These are phyloP conservation scores for Perdita meconis DNA, from an alignment of 2,888 invertebrate genomes.

Conservation along the genomic window DNA sequence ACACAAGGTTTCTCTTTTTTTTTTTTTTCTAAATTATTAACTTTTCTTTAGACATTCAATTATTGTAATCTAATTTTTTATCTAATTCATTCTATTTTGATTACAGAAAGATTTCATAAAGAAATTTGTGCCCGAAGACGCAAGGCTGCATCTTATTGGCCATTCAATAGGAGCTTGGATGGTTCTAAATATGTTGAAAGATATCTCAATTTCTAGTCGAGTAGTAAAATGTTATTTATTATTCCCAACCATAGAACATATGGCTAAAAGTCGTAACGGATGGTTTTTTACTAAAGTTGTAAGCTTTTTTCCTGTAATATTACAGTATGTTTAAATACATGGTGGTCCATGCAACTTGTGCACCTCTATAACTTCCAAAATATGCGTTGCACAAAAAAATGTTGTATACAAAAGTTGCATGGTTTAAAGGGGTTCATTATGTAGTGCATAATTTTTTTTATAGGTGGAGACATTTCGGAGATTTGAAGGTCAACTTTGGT, in stretches of 20 bases:
- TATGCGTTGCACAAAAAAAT: not conserved
- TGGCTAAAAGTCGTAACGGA: conserved; percentile 92
- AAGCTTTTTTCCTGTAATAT: conserved; percentile 71
- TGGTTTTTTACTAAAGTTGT: conserved; percentile 88
- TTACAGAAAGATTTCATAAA: conserved; percentile 88
- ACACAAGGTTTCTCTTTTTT: conserved; percentile 87
- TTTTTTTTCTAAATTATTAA: not conserved
- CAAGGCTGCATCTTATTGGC: conserved; percentile 92
- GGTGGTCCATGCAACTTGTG: too few species aligned
- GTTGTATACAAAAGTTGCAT: too few species aligned
- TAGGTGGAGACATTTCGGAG: too few species aligned
- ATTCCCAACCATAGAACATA: conserved; percentile 94
- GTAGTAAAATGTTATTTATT: conserved; percentile 89
- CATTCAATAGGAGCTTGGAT: conserved; percentile 97
- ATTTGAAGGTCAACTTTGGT: too few species aligned
- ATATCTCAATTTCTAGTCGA: conserved; percentile 85
- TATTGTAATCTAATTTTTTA: too few species aligned
- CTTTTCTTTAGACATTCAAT: conserved; percentile 80
- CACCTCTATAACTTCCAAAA: too few species aligned
- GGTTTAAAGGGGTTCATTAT: too few species aligned
- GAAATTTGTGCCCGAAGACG: conserved; percentile 89
- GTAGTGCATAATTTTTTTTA: too few species aligned
- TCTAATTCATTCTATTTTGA: conserved; percentile 35
- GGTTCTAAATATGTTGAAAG: conserved; percentile 89
- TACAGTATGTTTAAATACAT: too few species aligned